These are phyloP conservation scores for Callipepla squamata DNA, from an alignment of 2,113 vertebrate genomes.

Conservation along the genomic window DNA sequence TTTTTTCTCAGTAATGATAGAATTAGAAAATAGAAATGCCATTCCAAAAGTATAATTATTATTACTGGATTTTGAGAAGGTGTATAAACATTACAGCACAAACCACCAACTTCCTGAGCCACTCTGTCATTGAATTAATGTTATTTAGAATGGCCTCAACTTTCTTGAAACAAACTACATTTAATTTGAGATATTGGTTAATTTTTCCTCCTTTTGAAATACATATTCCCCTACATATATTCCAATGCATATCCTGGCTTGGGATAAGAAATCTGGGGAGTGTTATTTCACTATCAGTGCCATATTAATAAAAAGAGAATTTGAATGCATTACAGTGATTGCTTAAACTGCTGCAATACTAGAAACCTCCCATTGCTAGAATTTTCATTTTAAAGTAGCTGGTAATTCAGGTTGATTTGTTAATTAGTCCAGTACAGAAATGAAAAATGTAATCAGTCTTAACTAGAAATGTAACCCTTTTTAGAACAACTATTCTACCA, in stretches of 20 bases:
- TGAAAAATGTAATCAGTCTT: neutral
- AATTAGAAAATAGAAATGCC: neutral
- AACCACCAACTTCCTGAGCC: neutral
- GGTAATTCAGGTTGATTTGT: neutral
- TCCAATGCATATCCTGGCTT: neutral
- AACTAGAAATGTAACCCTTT: neutral
- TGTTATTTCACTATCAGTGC: neutral
- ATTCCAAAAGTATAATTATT: neutral
- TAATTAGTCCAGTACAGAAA: neutral
- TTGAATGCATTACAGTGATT: neutral
- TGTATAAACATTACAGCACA: neutral
- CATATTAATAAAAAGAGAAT: neutral
- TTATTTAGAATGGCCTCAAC: neutral
- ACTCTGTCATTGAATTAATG: neutral
- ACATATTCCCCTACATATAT: neutral
- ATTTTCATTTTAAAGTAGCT: neutral
- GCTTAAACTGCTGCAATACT: neutral
- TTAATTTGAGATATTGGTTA: neutral
- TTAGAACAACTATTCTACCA: neutral
- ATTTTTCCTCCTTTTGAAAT: conserved; percentile 5
- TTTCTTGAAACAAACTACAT: neutral
- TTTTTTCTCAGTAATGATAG: neutral
- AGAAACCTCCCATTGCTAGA: neutral
- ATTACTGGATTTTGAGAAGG: neutral
- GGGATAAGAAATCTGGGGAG: neutral